phyloP scores from a whole-genome alignment of 1,140 invertebrate species.

The Lepidurus couesii region DNA sequence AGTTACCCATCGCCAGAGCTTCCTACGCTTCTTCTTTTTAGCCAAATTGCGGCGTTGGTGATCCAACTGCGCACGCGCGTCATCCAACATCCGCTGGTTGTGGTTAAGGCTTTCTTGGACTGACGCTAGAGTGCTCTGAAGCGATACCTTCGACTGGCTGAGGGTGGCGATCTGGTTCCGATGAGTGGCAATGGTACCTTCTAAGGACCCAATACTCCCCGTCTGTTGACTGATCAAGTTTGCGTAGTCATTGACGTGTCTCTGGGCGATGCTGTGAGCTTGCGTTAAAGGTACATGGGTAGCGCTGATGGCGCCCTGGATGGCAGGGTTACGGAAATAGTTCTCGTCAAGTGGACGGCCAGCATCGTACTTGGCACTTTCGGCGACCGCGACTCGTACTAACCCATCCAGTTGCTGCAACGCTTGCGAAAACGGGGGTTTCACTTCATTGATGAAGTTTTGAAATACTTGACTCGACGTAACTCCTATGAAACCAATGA shows the following conservation, averaged over 20 bases:
- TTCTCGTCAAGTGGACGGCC: neutral
- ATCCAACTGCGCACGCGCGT: conserved; percentile 4
- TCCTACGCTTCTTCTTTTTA: conserved; percentile 14
- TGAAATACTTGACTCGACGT: neutral
- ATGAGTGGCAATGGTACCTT: conserved; percentile 16
- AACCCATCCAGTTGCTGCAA: neutral
- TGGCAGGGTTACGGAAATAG: conserved; percentile 24
- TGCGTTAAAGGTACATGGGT: neutral
- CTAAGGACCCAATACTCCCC: neutral
- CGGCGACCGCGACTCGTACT: neutral
- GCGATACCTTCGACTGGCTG: neutral
- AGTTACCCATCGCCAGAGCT: conserved; percentile 14
- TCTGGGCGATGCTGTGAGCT: conserved; percentile 1
- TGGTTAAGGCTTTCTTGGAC: conserved; percentile 24
- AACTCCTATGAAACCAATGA: neutral
- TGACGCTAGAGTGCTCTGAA: conserved; percentile 19
- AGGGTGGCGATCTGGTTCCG: neutral
- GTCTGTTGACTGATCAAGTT: conserved; percentile 1
- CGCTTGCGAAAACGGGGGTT: conserved; percentile 23
- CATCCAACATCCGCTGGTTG: conserved; percentile 23
- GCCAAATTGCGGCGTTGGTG: neutral
- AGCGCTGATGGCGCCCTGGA: conserved; percentile 13
- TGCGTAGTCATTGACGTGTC: conserved; percentile 27
- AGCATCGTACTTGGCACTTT: neutral
- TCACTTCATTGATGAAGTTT: conserved; percentile 29